Conservation (phyloP, 2,797 vertebrate species). For the Tamandua tetradactyla region DNA sequence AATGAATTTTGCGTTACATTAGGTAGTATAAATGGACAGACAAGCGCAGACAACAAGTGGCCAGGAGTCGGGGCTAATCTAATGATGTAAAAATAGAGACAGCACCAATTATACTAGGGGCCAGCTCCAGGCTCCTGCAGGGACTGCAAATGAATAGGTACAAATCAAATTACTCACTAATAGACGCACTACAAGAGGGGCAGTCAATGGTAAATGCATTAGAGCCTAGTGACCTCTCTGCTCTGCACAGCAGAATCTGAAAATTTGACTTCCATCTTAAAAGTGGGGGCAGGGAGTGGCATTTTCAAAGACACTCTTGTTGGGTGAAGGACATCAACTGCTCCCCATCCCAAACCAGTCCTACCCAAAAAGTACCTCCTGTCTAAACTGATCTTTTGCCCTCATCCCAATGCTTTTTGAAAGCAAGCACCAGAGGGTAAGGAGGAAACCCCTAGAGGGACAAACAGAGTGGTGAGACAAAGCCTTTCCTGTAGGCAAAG, state of each 20-base stretch:
- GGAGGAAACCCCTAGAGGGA: neutral
- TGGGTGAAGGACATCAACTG: constrained; percentile 85
- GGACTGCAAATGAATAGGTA: constrained; percentile 95
- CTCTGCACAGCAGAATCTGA: constrained; percentile 91
- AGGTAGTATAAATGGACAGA: constrained; percentile 95
- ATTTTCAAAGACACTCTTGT: constrained; percentile 95
- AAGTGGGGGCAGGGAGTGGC: constrained; percentile 75
- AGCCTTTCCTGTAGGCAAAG: constrained; percentile 73
- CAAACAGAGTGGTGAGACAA: constrained; percentile 53
- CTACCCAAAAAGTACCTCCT: neutral
- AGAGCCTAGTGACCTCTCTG: constrained; percentile 95
- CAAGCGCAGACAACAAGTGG: constrained; percentile 97
- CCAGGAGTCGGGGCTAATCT: constrained; percentile 98
- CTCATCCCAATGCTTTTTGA: neutral
- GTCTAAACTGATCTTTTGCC: constrained; percentile 23
- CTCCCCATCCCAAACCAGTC: neutral
- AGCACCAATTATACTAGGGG: constrained; percentile 94
- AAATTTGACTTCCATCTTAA: constrained; percentile 88
- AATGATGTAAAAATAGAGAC: constrained; percentile 97
- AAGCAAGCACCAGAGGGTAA: neutral
- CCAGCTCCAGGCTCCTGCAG: constrained; percentile 92
- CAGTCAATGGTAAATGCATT: constrained; percentile 99
- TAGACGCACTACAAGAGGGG: constrained; percentile 93
- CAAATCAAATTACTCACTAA: constrained; percentile 95
- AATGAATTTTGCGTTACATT: constrained; percentile 99